Conservation (phyloP, 2,113 vertebrate genomes). For the Psephotus haematonotus region DNA sequence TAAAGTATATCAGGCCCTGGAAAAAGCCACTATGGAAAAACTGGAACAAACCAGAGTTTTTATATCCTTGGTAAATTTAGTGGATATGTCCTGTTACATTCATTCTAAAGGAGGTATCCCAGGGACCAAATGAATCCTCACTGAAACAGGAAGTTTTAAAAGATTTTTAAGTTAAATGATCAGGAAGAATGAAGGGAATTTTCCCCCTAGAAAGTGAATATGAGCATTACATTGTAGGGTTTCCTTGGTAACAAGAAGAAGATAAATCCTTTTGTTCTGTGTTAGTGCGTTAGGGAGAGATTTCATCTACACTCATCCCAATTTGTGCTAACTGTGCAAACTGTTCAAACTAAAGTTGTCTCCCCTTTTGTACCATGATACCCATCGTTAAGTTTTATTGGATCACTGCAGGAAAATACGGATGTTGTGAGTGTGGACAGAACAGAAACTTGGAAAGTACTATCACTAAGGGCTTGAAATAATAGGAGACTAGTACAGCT, state of each 20-base stretch:
- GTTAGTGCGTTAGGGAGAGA: slow-evolving; percentile 9
- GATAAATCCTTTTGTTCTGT: slow-evolving; percentile 55
- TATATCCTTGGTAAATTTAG: neutral
- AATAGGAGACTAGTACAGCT: neutral
- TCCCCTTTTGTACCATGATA: slow-evolving; percentile 30
- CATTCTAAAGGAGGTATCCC: neutral
- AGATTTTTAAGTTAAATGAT: neutral
- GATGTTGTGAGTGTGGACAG: neutral
- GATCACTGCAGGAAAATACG: slow-evolving; percentile 27
- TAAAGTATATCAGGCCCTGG: neutral
- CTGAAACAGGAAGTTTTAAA: neutral
- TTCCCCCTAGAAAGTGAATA: slow-evolving; percentile 5
- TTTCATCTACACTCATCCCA: slow-evolving; percentile 36
- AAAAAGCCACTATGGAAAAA: neutral
- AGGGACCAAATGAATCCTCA: neutral
- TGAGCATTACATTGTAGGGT: slow-evolving; percentile 17
- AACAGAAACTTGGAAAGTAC: neutral
- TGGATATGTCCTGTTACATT: neutral
- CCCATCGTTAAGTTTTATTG: slow-evolving; percentile 52
- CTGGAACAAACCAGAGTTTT: neutral
- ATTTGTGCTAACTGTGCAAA: slow-evolving; percentile 43
- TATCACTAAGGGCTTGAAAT: neutral
- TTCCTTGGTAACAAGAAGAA: slow-evolving; percentile 60
- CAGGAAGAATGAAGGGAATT: neutral
- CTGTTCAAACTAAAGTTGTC: slow-evolving; percentile 15